These are phyloP conservation scores for Camarhynchus parvulus DNA, from an alignment of 2,113 vertebrate genomes.

Conservation along the genomic window DNA sequence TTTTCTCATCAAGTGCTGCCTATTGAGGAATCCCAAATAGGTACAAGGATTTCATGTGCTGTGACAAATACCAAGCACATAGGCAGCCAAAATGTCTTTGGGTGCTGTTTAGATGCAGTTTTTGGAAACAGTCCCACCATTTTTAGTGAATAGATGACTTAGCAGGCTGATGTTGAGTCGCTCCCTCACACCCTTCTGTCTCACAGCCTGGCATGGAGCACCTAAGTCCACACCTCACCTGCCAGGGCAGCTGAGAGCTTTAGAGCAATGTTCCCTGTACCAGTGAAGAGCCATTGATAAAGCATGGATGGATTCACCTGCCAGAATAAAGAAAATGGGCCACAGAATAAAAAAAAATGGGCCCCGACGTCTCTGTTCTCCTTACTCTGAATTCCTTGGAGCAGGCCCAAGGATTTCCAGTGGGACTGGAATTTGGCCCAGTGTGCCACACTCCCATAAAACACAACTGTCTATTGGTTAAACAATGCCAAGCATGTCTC, in stretches of 20 bases:
- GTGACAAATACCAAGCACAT: neutral
- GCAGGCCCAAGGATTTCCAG: conserved; percentile 9
- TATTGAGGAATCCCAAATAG: neutral
- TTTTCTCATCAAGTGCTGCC: rapidly evolving
- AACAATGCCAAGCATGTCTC: conserved; percentile 39
- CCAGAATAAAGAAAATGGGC: neutral
- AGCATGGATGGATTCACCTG: neutral
- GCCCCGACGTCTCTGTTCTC: rapidly evolving
- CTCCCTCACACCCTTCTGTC: neutral
- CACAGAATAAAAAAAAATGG: neutral
- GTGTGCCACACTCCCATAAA: conserved; percentile 30
- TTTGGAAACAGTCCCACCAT: neutral
- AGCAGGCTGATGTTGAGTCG: neutral
- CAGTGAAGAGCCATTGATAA: neutral
- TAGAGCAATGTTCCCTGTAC: rapidly evolving
- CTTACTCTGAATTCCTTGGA: conserved; percentile 42
- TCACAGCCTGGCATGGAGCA: neutral
- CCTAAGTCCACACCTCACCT: neutral
- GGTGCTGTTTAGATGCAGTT: neutral
- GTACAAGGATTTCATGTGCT: neutral
- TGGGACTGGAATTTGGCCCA: conserved; percentile 51
- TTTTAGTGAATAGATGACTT: neutral
- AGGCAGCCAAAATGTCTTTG: neutral
- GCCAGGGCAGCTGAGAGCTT: neutral
- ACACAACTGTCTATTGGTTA: conserved; percentile 53